These are phyloP conservation scores for Eulemur macaco DNA, from an alignment of 2,113 vertebrate genomes.

Conservation along the genomic window DNA sequence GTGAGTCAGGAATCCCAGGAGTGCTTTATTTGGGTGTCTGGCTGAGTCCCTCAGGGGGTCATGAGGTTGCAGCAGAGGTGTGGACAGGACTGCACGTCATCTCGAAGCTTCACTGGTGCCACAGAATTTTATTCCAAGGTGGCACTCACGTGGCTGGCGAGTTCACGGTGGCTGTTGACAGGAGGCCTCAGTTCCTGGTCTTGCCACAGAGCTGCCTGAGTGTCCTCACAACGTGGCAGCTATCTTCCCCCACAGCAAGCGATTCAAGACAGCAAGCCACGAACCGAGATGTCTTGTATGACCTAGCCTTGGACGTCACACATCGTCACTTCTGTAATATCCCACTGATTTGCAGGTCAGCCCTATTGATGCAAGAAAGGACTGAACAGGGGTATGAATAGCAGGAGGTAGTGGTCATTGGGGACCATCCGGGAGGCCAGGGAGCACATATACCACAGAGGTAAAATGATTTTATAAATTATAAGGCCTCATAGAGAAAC, in stretches of 20 bases:
- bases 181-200: not conserved
- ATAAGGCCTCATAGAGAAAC: not conserved
- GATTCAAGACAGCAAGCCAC: not conserved
- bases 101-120: not conserved
- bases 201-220: not conserved
- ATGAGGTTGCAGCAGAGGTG: not conserved
- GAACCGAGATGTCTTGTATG: not conserved
- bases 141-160: not conserved
- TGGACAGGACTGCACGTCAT: not conserved
- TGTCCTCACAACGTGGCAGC: not conserved
- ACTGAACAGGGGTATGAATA: not conserved
- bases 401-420: not conserved
- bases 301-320: not conserved
- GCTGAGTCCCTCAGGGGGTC: not conserved
- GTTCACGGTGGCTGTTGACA: not conserved
- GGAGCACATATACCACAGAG: not conserved
- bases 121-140: not conserved
- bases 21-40: not conserved
- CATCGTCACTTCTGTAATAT: not conserved
- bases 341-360: not conserved
- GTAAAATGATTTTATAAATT: not conserved
- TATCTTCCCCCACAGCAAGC: not conserved
- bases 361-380: not conserved
- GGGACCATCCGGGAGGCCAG: not conserved
- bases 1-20: not conserved